These are phyloP conservation scores for Lucilia sericata DNA, from an alignment of 1,140 invertebrate species.

Conservation along the genomic window DNA sequence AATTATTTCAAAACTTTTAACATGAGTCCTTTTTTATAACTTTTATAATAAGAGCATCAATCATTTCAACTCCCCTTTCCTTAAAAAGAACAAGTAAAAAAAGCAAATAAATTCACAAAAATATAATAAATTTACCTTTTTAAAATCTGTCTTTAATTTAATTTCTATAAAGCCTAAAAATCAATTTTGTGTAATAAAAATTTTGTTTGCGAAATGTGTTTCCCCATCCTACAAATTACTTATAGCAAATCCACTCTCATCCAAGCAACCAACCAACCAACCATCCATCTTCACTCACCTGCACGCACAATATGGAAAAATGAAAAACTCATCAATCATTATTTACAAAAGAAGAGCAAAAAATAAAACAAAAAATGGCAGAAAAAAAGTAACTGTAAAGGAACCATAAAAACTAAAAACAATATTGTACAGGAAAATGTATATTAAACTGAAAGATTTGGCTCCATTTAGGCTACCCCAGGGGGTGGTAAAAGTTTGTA, in stretches of 20 bases:
- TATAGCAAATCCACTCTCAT: too few species aligned
- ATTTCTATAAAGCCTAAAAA: slow-evolving; percentile 24
- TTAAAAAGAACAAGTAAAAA: too few species aligned
- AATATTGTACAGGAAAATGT: background rate
- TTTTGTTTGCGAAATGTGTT: background rate
- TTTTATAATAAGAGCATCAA: too few species aligned
- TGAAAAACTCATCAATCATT: slow-evolving; percentile 40
- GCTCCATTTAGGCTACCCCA: background rate
- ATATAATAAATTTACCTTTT: background rate
- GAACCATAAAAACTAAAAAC: background rate
- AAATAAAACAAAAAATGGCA: background rate
- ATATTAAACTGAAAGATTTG: background rate
- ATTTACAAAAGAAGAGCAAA: background rate
- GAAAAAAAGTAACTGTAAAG: background rate
- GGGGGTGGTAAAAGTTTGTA: too few species aligned
- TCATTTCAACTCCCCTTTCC: too few species aligned
- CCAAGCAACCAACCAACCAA: too few species aligned
- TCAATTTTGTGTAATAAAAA: slow-evolving; percentile 37
- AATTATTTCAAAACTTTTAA: too few species aligned
- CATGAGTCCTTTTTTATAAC: too few species aligned
- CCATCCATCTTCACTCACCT: background rate
- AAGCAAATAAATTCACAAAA: too few species aligned
- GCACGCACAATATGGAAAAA: slow-evolving; percentile 1
- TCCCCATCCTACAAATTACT: background rate
- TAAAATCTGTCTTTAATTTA: slow-evolving; percentile 10